Base-by-base conservation (phyloP, 1,140 invertebrate genomes). In the Hesperophylax magnus region DNA sequence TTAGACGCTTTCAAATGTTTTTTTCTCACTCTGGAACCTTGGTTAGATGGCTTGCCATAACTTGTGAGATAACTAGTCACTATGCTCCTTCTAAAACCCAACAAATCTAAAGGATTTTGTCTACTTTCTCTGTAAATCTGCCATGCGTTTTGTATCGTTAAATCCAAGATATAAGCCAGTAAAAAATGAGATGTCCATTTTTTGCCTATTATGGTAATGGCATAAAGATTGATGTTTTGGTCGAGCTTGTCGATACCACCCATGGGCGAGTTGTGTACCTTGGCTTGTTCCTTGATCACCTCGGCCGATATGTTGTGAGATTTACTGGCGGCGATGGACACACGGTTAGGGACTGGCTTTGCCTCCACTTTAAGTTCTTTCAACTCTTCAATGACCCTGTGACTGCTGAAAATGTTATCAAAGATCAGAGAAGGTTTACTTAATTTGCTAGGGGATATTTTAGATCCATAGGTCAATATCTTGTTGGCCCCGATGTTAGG, bases 241-340 rank as follows among this genome's bases (percentile, higher is more conserved):
- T 83, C 82, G 5, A 83, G 34, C 56, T 80, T 80, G 61, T 83
- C 82, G 22, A 83, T 77, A 34, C 82, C 82, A 15, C 82, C 82
- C 69, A 83, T 77, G n/a, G 82, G 71, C 18, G 82, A 80, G 34
- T 83, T 83, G 74, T 81, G 74, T 17, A 81, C 74, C 58, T 81
- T 81, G 9, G 79, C 71, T 61, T 53, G 58, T 27, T 80, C 79
- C 17, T 61, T 76, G 15, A 74, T 39, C 24, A 31, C 52, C 2
- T 79, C 78, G 4, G 60, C 1, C 15, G 79, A 60, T 6, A 20
- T 34, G 20, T 78, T 56, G 9, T 58, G 77, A 18, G 79, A 81
- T 77, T 81, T 81, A 39, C 74, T 67, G 9, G 71, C 47, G 39
- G 79, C 27, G 34, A 81, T 20, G 11, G 79, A 81, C 53, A 81